These are phyloP conservation scores for Oxyscelio sp. DNA, from an alignment of 2,888 invertebrate genomes.

Conservation along the genomic window DNA sequence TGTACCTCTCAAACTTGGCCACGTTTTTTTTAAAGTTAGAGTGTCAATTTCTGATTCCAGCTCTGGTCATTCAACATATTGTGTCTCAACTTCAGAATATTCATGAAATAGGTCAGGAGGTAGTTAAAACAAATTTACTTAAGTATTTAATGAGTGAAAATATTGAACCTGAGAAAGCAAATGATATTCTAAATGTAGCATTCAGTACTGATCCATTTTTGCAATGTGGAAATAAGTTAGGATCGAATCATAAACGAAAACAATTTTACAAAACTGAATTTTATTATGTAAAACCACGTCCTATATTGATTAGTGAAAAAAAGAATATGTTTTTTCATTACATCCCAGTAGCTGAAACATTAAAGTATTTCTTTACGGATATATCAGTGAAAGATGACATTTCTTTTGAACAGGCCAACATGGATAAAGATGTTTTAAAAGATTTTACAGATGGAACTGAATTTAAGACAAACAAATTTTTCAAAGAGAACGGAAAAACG, in stretches of 20 bases:
- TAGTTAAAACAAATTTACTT: constrained; percentile 49
- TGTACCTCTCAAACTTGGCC: constrained; percentile 40
- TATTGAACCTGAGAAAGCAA: constrained; percentile 37
- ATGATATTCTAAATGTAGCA: constrained; percentile 1
- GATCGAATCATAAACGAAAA: not conserved
- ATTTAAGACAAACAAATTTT: constrained; percentile 69
- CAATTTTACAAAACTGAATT: constrained; percentile 8
- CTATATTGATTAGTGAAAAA: not conserved
- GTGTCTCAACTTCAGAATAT: constrained; percentile 57
- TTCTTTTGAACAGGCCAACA: not conserved
- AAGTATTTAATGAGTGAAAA: constrained; percentile 33
- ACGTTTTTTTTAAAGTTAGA: constrained; percentile 76
- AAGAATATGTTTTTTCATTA: constrained; percentile 10
- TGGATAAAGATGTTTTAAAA: constrained; percentile 63
- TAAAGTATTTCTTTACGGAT: constrained; percentile 2
- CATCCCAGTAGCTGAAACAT: not conserved
- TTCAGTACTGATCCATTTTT: constrained; percentile 12
- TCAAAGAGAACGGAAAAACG: constrained; percentile 71
- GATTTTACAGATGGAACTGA: constrained; percentile 77
- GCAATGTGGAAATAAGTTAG: constrained; percentile 15
- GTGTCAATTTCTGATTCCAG: constrained; percentile 71
- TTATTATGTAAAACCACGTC: not conserved
- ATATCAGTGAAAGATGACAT: constrained; percentile 8
- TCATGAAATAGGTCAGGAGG: constrained; percentile 54
- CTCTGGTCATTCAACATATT: constrained; percentile 73